A percentile compares a stretch with the other conserved stretches of the same genome.
Conservation (phyloP, 1,140 invertebrate species). For the Asobara japonica region DNA sequence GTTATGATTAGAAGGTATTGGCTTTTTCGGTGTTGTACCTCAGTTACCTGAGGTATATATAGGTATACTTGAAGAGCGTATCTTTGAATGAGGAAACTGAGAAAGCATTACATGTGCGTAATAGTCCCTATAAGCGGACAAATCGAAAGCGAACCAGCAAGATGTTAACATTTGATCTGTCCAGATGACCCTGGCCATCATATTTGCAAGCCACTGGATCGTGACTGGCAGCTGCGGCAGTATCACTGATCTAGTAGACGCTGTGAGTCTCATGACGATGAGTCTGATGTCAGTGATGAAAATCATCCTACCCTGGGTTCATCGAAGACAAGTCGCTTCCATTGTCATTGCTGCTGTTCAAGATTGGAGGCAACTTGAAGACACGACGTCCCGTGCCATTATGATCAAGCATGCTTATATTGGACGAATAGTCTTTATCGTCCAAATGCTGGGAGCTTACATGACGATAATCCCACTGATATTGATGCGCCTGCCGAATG, state of each 20-base stretch:
- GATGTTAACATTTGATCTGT: neutral
- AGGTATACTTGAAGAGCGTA: no score
- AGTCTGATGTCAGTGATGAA: neutral
- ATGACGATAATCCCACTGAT: neutral
- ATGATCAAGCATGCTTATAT: slow-evolving; percentile 17
- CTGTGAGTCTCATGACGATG: neutral
- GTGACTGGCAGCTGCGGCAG: neutral
- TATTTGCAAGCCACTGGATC: neutral
- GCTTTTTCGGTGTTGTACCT: no score
- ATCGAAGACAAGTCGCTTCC: neutral
- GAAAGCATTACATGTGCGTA: no score
- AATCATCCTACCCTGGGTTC: neutral
- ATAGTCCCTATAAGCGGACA: no score
- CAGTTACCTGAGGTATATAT: no score
- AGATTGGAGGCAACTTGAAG: neutral
- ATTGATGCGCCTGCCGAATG: neutral
- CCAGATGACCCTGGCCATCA: neutral
- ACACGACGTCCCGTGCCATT: neutral
- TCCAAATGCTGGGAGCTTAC: neutral
- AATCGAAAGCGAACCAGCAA: no score
- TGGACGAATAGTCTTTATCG: neutral
- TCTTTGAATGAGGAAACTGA: no score
- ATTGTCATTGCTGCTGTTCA: slow-evolving; percentile 8
- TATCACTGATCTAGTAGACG: neutral
- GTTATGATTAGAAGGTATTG: no score